A percentile compares a stretch with the other conserved stretches of the same genome.
Evolutionary conservation across 1,140 invertebrate genomes (phyloP).

Genomic region (Solenopsis fugax): DNA sequence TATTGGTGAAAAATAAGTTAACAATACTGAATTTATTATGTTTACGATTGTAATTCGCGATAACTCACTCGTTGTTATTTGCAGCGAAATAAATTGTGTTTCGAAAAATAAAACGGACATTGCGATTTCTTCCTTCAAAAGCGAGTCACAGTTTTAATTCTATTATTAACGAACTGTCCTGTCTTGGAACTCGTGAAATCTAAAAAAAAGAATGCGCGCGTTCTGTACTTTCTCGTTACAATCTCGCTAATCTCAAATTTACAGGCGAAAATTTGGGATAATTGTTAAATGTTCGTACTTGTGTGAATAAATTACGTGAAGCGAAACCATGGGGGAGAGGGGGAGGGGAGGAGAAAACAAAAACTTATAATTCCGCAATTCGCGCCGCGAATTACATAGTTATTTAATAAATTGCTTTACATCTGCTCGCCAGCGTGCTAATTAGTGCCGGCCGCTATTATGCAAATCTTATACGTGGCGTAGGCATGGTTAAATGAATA

Average conservation of each 20-base stretch:
- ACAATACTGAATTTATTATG: slow-evolving; percentile 47
- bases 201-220: neutral
- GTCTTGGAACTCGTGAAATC: neutral
- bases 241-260: slow-evolving; percentile 42
- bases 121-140: neutral
- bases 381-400: slow-evolving; percentile 57
- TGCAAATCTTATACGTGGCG: slow-evolving; percentile 59
- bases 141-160: neutral
- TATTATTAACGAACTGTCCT: neutral
- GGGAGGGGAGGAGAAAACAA: slow-evolving; percentile 4
- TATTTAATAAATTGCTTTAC: slow-evolving; percentile 65
- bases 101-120: neutral
- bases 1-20: slow-evolving; percentile 45
- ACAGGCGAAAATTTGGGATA: slow-evolving; percentile 40
- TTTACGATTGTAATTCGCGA: neutral
- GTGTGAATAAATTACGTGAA: slow-evolving; percentile 58
- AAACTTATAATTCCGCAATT: slow-evolving; percentile 61
- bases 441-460: slow-evolving; percentile 54
- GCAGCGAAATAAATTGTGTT: neutral
- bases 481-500: slow-evolving; percentile 74
- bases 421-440: slow-evolving; percentile 54
- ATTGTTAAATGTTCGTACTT: slow-evolving; percentile 61
- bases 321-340: neutral
- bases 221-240: neutral
- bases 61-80: slow-evolving; percentile 30